phyloP scores from a whole-genome alignment of 1,140 invertebrate genomes.

The Matsumurasca onukii region DNA sequence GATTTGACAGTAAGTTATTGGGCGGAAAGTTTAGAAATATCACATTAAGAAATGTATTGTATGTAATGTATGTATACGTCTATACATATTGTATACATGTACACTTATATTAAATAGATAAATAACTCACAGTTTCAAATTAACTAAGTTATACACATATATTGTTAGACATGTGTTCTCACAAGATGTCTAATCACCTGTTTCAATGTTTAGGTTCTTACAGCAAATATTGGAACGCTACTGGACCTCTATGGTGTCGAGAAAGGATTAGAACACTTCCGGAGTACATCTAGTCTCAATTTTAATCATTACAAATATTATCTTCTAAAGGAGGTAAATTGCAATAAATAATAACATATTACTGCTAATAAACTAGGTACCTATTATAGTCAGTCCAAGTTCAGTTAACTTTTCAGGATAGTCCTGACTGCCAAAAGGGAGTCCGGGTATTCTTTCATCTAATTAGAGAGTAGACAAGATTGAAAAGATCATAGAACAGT shows the following conservation, averaged over 20 bases:
- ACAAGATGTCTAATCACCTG: background rate
- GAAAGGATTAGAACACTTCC: conserved; percentile 72
- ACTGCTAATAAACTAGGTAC: background rate
- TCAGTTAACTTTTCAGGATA: background rate
- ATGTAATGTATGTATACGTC: background rate
- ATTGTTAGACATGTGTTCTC: background rate
- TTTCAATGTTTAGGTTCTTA: conserved; percentile 60
- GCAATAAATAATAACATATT: background rate
- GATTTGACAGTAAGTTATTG: too few species aligned
- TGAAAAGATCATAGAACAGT: too few species aligned
- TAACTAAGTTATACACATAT: background rate
- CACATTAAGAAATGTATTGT: background rate
- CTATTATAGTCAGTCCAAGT: background rate
- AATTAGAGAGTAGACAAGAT: too few species aligned
- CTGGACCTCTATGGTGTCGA: conserved; percentile 73
- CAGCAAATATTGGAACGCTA: conserved; percentile 68
- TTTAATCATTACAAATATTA: conserved; percentile 75
- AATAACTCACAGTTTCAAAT: background rate
- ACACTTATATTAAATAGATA: background rate
- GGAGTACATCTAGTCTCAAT: conserved; percentile 63
- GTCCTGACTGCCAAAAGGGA: background rate
- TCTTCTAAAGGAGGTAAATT: conserved; percentile 61
- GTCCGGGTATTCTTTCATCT: too few species aligned
- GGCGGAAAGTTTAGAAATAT: background rate
- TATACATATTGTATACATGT: background rate